phyloP scores from a whole-genome alignment of 1,140 invertebrate species.

The Lasaia peninsularis region DNA sequence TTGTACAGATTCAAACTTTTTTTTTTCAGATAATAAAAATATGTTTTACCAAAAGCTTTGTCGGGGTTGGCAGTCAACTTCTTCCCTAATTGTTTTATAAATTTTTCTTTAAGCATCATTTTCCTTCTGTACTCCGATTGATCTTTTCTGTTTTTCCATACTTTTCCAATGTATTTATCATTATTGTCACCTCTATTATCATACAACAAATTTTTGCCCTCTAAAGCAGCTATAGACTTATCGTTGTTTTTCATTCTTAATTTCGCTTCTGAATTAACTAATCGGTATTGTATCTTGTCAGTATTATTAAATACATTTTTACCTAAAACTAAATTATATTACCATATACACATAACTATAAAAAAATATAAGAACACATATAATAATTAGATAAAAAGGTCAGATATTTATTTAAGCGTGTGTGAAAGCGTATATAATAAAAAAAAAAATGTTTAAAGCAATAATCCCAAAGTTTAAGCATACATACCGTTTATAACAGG shows the following conservation, averaged over 20 bases:
- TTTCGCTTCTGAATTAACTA: conserved; percentile 55
- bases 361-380: background rate
- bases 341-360: conserved; percentile 5
- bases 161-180: conserved; percentile 44
- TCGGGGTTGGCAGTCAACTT: conserved; percentile 38
- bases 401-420: background rate
- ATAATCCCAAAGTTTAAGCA: background rate
- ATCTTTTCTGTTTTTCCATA: conserved; percentile 50
- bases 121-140: conserved; percentile 44
- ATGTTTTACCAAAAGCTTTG: conserved; percentile 46
- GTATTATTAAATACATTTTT: conserved; percentile 36
- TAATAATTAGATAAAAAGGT: background rate
- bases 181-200: conserved; percentile 38
- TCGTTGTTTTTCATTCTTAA: conserved; percentile 64
- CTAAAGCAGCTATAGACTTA: conserved; percentile 61
- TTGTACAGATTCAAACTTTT: too few species aligned
- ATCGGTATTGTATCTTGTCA: conserved; percentile 48
- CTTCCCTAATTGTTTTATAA: conserved; percentile 43
- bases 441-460: background rate
- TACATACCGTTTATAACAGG: conserved; percentile 60
- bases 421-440: background rate
- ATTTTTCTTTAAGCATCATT: conserved; percentile 53
- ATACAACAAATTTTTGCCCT: conserved; percentile 58
- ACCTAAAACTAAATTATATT: conserved; percentile 42
- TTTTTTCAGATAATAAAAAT: background rate